Percentiles rank a stretch among this genome's conserved stretches.
These are phyloP conservation scores for Rhodinocichla rosea DNA, from an alignment of 2,113 vertebrate genomes.

Conservation along the genomic window DNA sequence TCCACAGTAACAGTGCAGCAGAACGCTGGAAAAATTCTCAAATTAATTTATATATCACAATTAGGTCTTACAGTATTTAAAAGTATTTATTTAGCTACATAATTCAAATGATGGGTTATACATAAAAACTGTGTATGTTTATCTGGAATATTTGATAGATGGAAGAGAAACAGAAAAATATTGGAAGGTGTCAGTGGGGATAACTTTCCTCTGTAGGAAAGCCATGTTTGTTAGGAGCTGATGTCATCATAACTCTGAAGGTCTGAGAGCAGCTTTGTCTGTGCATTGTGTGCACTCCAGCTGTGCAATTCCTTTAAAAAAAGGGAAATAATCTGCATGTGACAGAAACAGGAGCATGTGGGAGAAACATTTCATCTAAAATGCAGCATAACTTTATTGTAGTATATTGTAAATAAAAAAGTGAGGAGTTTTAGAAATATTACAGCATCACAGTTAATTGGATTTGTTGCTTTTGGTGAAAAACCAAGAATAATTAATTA, in stretches of 20 bases:
- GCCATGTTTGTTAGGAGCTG: background rate
- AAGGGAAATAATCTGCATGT: background rate
- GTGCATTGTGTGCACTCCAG: background rate
- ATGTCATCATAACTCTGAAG: background rate
- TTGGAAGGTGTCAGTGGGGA: background rate
- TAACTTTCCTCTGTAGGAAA: background rate
- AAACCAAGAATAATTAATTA: background rate
- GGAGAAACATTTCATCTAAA: background rate
- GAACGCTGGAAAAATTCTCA: background rate
- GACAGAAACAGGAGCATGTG: background rate
- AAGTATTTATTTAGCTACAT: background rate
- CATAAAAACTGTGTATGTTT: background rate
- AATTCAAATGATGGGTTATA: background rate
- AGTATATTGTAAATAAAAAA: background rate
- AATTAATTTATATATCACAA: background rate
- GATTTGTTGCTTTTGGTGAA: background rate
- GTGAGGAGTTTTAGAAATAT: background rate
- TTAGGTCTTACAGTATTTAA: background rate
- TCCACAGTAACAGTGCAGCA: background rate
- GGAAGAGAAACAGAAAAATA: background rate
- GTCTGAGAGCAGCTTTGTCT: background rate
- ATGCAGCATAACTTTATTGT: background rate
- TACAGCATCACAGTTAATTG: background rate
- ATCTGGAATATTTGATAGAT: background rate
- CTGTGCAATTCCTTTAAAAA: background rate